Base-by-base conservation (phyloP, 2,797 vertebrate genomes). In the Danio aesculapii region DNA sequence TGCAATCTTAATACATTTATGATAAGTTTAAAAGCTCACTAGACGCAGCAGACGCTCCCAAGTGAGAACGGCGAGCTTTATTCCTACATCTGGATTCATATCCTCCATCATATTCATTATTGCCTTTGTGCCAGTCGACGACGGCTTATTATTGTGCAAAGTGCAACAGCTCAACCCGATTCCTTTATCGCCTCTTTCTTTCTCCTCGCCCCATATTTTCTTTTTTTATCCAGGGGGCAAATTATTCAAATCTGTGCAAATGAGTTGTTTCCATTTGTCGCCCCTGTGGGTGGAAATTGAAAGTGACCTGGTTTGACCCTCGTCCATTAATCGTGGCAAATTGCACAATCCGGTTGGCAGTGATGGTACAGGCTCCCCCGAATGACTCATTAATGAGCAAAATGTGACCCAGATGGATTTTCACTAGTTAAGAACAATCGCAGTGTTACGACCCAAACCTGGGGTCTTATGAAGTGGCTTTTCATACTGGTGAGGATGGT, bases 221-320 rank as follows among this genome's bases (percentile, higher is more conserved):
- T 85, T 70, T 81, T 90, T 87, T 85, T 85, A 83, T 88, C 85
- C 84, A 87, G 46, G 84, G 88, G 91, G 91, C 92, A 94, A 97
- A 98, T 99, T 99, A 99, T 99, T 99, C 96, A 99, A 97, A 99
- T 99, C 96, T 99, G 97, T 99, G 97, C 97, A 99, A 98, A 99
- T 99, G 96, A 98, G 93, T 97, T 94, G 94, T 96, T 97, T 99
- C 97, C 96, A 97, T 97, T 98, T 98, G 97, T 90, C 93, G 92
- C 93, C 87, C 86, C 89, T 94, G 94, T 94, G 95, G 96, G 96
- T 98, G 96, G 96, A 99, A 98, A 99, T 99, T 99, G 97, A 95
- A 98, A 95, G 94, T 97, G 97, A 98, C 97, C 98, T 4, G 8
- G 91, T 92, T 89, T 97, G 97, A 98, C 98, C 98, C 93, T 92